Percentiles rank a stretch among this genome's conserved stretches.
Conservation (phyloP, 2,888 invertebrate species). For the Reticulitermes lucifugus region DNA sequence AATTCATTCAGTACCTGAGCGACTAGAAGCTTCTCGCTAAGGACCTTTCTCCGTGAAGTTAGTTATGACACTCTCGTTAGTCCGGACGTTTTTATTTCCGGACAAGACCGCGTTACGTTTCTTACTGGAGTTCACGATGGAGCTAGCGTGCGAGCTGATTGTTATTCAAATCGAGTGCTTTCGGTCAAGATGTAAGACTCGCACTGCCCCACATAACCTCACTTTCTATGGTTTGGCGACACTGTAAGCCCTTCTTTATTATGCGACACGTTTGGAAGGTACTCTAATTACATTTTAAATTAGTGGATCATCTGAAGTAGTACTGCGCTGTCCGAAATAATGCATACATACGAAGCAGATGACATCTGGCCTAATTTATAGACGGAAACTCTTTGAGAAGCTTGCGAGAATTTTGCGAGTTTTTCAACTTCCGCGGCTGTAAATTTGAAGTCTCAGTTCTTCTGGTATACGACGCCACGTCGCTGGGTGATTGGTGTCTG, state of each 20-base stretch:
- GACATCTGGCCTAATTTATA: neutral
- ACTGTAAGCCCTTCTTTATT: neutral
- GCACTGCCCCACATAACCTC: constrained; percentile 18
- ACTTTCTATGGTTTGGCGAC: constrained; percentile 37
- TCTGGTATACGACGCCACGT: no score
- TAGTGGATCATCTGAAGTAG: constrained; percentile 9
- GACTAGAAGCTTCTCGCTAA: neutral
- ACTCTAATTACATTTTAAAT: constrained; percentile 39
- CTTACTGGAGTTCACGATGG: neutral
- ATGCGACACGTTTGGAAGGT: constrained; percentile 1
- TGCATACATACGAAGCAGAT: neutral
- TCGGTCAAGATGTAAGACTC: neutral
- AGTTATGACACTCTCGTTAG: no score
- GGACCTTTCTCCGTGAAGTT: no score
- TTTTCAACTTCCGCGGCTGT: no score
- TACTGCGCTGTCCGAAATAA: neutral
- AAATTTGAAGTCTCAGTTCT: no score
- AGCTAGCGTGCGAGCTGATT: neutral
- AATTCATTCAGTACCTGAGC: no score
- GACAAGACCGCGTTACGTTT: no score
- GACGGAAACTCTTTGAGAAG: neutral
- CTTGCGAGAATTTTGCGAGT: neutral
- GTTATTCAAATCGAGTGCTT: neutral
- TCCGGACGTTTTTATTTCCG: no score
- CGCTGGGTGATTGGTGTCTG: no score